A percentile compares a stretch with the other conserved stretches of the same genome.
phyloP scores from a whole-genome alignment of 35 echinoderm and acorn worm genomes.

The Nesometra sesokonis region DNA sequence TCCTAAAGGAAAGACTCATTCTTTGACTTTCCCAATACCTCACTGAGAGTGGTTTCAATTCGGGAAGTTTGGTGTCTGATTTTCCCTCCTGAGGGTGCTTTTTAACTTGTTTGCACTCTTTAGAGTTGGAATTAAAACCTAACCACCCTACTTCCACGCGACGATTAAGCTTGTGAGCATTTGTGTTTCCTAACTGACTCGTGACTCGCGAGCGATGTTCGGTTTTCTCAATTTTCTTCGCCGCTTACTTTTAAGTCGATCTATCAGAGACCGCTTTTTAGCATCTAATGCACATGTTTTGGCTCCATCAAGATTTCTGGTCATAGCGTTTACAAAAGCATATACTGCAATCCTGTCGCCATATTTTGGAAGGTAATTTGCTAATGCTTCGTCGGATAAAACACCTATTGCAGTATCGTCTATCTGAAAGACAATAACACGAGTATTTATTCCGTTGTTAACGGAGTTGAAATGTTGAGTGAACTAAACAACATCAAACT shows the following conservation, averaged over 20 bases:
- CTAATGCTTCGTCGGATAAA: too few species aligned
- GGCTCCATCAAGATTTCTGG: too few species aligned
- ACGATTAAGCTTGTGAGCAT: slow-evolving; percentile 3
- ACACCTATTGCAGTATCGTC: too few species aligned
- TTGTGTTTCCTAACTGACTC: slow-evolving; percentile 11
- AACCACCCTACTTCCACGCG: slow-evolving; percentile 31
- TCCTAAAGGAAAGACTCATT: slow-evolving; percentile 22
- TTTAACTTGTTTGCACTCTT: slow-evolving; percentile 34
- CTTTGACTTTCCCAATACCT: neutral
- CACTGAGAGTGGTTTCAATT: neutral
- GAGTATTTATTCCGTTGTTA: too few species aligned
- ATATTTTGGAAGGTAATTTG: too few species aligned
- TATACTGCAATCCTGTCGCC: too few species aligned
- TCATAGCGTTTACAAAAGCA: too few species aligned
- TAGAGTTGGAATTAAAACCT: neutral
- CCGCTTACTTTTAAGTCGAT: neutral
- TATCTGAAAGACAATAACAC: too few species aligned
- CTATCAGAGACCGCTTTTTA: neutral
- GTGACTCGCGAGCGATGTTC: slow-evolving; percentile 8
- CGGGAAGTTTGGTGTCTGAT: slow-evolving; percentile 14
- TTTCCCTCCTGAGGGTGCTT: slow-evolving; percentile 17
- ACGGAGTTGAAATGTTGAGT: too few species aligned
- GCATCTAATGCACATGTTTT: neutral
- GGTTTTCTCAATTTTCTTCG: too few species aligned
- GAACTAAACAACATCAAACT: too few species aligned